Base-by-base conservation (phyloP, 1,140 invertebrate species). In the Macrobrachium nipponense region DNA sequence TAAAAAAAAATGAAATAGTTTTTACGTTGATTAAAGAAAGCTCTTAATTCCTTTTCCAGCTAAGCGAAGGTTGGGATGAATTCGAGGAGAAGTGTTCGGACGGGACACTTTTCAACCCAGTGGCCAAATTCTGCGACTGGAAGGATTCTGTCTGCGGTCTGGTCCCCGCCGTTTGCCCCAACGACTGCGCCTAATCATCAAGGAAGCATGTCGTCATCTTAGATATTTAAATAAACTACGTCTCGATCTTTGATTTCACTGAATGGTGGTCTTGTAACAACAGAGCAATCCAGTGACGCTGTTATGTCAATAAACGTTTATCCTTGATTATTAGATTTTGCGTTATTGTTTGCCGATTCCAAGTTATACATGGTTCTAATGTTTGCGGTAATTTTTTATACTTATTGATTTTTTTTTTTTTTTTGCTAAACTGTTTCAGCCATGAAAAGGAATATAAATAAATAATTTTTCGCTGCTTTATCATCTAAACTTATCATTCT, bases 91-190 rank as follows among this genome's bases (percentile, higher is more conserved):
- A 51, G 5, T 83, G 81, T 12, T 70, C 81, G 8, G 68, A 58
- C 14, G 81, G 81, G 0, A 75, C 81, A n/a, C 81, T 83, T 14
- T 83, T 58, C 60, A 83, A 83, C 51, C 81, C 81, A 15, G 64
- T 72, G 44, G 73, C 64, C 68, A 72, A 62, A 64, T 59, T 83
- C 70, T 83, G 81, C 14, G 81, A 83, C 70, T 83, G 75, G 68
- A 75, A 75, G 51, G 72, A 51, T 44, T 44, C 81, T n/a, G 81
- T 83, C 5, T 83, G 81, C 51, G 64, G 36, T 23, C 68, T 83
- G 43, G 51, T 27, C 0, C 51, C 51, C 7, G 61, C 18, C 51
- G 60, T 75, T 36, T 83, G 81, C 68, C 81, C 81, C 43, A 75
- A 82, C 12, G 75, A 83, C 81, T 83, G 81, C 81, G 66, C 23